Evolutionary conservation across 2,113 vertebrate species (phyloP), one percentile per base, ranked within the genome.

Genomic region (Perca fluviatilis): DNA sequence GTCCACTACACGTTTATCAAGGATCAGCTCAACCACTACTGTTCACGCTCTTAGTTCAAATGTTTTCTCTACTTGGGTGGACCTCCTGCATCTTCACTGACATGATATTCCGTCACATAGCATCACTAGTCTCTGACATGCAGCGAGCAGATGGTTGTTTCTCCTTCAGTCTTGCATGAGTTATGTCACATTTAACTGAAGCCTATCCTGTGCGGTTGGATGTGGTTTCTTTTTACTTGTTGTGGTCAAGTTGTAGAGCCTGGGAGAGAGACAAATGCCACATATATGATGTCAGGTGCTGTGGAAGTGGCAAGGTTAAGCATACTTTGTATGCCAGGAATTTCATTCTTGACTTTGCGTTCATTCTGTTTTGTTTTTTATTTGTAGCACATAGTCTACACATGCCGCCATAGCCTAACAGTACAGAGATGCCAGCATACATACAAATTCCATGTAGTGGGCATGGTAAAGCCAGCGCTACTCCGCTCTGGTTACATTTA

Each of bases 1-100:
- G 87, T 80, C 74, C 89, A 85, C 72, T 77, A 53, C 68, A 82
- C 46, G 23, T 21, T 79, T 78, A 82, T 84, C 49, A 54, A 79
- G 62, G 68, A 64, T 5, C 79, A 74, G 79, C 69, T 87, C 40
- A 64, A 40, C 62, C 77, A 47, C 27, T 61, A 77, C 33, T 77
- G 79, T 50, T 82, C 30, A 73, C 64, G 21, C 74, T 78, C 71
- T 51, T 27, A 50, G 64, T 65, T 83, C 33, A 76, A 4, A 79
- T 81, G 58, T 77, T 66, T 49, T 57, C 13, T 51, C 58, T 36
- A 8, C 57, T 66, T 53, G 58, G 72, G 15, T 85, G 72, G 77
- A 80, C 88, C 61, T 67, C 71, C 74, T 69, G 79, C 75, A 50
- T 79, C 76, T 75, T 58, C 63, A 66, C 56, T 83, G 85, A 65